phyloP scores from a whole-genome alignment of 2,797 vertebrate genomes.

The Sardinella longiceps region DNA sequence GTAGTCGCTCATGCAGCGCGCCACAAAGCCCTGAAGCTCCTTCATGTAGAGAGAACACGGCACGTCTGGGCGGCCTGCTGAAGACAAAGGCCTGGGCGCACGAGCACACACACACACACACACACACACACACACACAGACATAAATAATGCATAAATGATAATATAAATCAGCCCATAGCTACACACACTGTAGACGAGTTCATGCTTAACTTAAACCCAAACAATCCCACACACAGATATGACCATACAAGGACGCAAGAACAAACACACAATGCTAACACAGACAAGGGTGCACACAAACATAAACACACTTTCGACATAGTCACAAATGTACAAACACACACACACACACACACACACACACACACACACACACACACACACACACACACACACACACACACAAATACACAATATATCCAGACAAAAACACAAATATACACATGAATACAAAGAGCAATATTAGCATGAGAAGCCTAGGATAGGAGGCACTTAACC shows the following conservation, averaged over 20 bases:
- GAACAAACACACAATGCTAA: not conserved
- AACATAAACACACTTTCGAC: not conserved
- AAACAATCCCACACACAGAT: not conserved
- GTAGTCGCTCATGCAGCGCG: constrained; percentile 90
- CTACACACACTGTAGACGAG: not conserved
- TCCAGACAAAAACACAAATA: not conserved
- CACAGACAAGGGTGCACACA: not conserved
- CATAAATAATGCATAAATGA: constrained; percentile 14
- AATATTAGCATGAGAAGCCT: not conserved
- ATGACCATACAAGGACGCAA: not conserved
- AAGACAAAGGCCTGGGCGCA: constrained; percentile 75
- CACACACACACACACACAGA: constrained; percentile 3
- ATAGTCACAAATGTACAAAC: not conserved
- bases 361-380: not conserved
- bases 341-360: constrained; percentile 16
- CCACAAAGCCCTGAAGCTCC: constrained; percentile 94
- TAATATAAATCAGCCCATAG: not conserved
- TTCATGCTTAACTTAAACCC: not conserved
- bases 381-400: constrained; percentile 21
- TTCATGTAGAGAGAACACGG: constrained; percentile 98
- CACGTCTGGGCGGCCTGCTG: constrained; percentile 81
- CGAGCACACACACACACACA: constrained; percentile 39
- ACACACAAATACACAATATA: not conserved
- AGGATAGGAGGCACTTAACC: constrained; percentile 11
- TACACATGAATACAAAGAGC: not conserved